These are phyloP conservation scores for Phasianus colchicus DNA, from an alignment of 2,113 vertebrate species.

Conservation along the genomic window DNA sequence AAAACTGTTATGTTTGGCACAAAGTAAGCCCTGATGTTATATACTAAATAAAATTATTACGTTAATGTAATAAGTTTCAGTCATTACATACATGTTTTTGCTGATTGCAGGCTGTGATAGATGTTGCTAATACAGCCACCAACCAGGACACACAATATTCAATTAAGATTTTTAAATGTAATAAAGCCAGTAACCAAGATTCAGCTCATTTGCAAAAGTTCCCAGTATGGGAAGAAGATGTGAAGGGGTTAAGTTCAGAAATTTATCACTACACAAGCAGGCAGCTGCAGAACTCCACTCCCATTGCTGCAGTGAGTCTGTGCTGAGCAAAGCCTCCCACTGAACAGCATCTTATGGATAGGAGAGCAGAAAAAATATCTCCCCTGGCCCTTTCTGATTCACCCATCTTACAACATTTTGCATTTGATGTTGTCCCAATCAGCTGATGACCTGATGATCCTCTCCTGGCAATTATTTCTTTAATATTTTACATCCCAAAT, in stretches of 20 bases:
- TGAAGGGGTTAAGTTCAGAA: constrained; percentile 45
- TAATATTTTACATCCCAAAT: background rate
- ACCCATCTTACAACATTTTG: background rate
- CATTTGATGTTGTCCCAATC: background rate
- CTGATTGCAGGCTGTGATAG: background rate
- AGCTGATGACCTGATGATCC: background rate
- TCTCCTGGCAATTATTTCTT: background rate
- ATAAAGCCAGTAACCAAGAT: background rate
- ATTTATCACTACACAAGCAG: constrained; percentile 1
- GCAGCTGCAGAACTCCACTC: constrained; percentile 25
- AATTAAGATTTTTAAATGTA: constrained; percentile 20
- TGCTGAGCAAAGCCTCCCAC: background rate
- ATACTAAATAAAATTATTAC: background rate
- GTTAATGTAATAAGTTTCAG: constrained; percentile 3
- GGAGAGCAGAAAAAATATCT: background rate
- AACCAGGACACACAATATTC: background rate
- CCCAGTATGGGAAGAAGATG: constrained; percentile 15
- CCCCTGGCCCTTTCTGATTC: background rate
- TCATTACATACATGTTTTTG: background rate
- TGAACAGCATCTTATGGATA: background rate
- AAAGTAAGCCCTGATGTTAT: background rate
- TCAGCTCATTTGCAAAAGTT: constrained; percentile 11
- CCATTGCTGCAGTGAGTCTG: background rate
- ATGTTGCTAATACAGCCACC: background rate
- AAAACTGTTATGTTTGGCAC: background rate